Evolutionary conservation across 2,888 invertebrate genomes (phyloP).

Genomic region (Rhodophaea formosa): DNA sequence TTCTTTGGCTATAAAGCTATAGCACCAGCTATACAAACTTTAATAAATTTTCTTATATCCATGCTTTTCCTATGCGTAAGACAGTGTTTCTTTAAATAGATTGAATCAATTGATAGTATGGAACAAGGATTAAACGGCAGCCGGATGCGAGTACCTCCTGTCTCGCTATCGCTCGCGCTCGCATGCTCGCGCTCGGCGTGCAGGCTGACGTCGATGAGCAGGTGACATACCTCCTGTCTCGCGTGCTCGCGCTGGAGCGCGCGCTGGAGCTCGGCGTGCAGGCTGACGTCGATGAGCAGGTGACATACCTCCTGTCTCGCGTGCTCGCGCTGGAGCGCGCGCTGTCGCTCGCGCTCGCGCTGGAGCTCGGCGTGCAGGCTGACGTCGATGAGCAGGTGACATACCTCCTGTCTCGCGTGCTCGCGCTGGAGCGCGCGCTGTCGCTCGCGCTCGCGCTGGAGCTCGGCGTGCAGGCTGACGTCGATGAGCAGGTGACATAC

Average conservation of each 20-base stretch:
- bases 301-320: slow-evolving; percentile 92
- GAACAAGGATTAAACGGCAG: no score
- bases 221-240: slow-evolving; percentile 74
- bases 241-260: slow-evolving; percentile 73
- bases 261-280: slow-evolving; percentile 80
- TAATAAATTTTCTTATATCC: no score
- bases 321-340: slow-evolving; percentile 77
- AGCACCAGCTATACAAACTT: no score
- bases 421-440: slow-evolving; percentile 77
- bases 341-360: no score
- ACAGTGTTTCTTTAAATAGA: no score
- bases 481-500: no score
- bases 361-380: slow-evolving; percentile 81
- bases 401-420: slow-evolving; percentile 51
- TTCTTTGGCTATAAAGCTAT: no score
- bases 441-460: slow-evolving; percentile 53
- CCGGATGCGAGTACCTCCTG: slow-evolving; percentile 83
- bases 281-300: slow-evolving; percentile 86
- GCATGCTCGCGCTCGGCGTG: slow-evolving; percentile 77
- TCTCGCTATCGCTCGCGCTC: slow-evolving; percentile 49
- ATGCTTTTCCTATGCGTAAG: no score
- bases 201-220: slow-evolving; percentile 86
- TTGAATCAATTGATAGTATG: no score
- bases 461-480: slow-evolving; percentile 82
- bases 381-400: slow-evolving; percentile 88